phyloP scores from a whole-genome alignment of 2,888 invertebrate species.

The Scaptomyza parva region DNA sequence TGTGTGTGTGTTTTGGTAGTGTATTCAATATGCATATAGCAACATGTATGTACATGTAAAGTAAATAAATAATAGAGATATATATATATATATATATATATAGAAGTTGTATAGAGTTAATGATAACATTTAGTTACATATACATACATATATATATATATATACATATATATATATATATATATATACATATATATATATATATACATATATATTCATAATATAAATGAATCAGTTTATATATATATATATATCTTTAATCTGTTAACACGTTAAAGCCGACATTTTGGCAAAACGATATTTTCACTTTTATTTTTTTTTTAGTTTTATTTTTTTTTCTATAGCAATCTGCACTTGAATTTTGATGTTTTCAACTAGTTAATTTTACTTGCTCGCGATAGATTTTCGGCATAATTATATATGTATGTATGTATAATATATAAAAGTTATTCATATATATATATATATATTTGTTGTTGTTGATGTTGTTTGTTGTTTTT shows the following conservation, averaged over 20 bases:
- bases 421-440: constrained; percentile 53
- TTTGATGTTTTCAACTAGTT: constrained; percentile 40
- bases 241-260: constrained; percentile 21
- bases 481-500: constrained; percentile 38
- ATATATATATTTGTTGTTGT: constrained; percentile 39
- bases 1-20: constrained; percentile 32
- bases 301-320: constrained; percentile 13
- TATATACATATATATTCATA: constrained; percentile 32
- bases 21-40: constrained; percentile 57
- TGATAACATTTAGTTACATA: constrained; percentile 41
- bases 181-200: constrained; percentile 35
- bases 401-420: constrained; percentile 39
- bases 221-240: constrained; percentile 10
- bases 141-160: constrained; percentile 31
- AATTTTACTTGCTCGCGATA: constrained; percentile 45
- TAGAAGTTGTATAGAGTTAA: constrained; percentile 54
- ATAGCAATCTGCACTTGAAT: constrained; percentile 20
- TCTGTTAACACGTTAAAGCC: constrained; percentile 22
- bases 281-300: constrained; percentile 8
- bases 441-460: constrained; percentile 52
- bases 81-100: constrained; percentile 29
- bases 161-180: constrained; percentile 6
- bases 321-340: constrained; percentile 9
- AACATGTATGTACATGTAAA: constrained; percentile 66
- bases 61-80: constrained; percentile 55